These are phyloP conservation scores for Nesogale talazaci DNA, from an alignment of 2,113 vertebrate genomes.

Conservation along the genomic window DNA sequence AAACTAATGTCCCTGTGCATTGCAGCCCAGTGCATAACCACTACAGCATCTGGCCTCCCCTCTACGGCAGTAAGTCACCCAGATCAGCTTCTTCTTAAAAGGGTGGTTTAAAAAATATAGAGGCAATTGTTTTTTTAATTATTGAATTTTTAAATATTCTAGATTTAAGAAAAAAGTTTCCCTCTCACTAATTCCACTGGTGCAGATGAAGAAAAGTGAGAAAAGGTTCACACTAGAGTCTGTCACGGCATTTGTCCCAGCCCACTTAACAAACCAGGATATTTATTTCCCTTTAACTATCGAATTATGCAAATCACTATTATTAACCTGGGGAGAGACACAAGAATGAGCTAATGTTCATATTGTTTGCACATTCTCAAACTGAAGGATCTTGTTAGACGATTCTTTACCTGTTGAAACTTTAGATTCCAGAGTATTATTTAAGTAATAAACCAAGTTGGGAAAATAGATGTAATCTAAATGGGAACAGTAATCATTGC, in stretches of 20 bases:
- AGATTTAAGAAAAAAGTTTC: too few relatives aligned
- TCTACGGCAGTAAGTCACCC: too few relatives aligned
- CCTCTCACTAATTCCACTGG: neutral
- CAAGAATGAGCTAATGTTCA: neutral
- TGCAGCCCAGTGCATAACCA: too few relatives aligned
- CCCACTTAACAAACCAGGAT: neutral
- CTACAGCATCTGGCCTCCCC: too few relatives aligned
- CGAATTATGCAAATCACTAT: neutral
- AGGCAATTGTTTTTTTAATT: too few relatives aligned
- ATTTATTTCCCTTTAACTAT: slow-evolving; percentile 14
- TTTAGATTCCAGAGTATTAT: neutral
- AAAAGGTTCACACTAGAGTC: neutral
- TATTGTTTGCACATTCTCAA: neutral
- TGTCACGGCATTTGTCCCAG: neutral
- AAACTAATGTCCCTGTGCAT: too few relatives aligned
- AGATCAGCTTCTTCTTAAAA: too few relatives aligned
- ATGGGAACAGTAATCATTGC: neutral
- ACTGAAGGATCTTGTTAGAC: slow-evolving; percentile 19
- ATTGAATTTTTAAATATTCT: too few relatives aligned
- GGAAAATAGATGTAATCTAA: neutral
- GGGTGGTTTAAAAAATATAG: too few relatives aligned
- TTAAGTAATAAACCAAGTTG: neutral
- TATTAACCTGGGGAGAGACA: neutral
- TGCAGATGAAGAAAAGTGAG: neutral
- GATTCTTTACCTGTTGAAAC: neutral